Percentiles rank a stretch among this genome's conserved stretches.
phyloP scores from a whole-genome alignment of 2,797 vertebrate species.

The Astyanax mexicanus region DNA sequence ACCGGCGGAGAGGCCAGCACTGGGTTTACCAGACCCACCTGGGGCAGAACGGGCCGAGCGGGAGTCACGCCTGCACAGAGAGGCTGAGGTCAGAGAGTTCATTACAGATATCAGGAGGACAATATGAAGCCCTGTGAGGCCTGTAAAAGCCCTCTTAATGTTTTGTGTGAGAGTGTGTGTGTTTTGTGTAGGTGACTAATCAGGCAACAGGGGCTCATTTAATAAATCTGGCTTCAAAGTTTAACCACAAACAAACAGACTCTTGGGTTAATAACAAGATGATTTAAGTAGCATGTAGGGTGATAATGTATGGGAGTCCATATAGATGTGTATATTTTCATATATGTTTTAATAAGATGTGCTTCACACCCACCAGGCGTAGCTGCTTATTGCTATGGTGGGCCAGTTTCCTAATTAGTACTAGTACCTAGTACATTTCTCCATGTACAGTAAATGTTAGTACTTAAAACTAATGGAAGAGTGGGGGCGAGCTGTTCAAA shows the following conservation, averaged over 20 bases:
- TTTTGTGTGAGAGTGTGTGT: too few relatives aligned
- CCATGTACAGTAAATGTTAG: not conserved
- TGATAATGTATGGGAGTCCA: not conserved
- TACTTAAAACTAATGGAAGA: slow-evolving; percentile 1
- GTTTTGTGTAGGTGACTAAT: not conserved
- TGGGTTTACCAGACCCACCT: slow-evolving; percentile 88
- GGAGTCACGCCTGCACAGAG: slow-evolving; percentile 82
- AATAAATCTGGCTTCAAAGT: not conserved
- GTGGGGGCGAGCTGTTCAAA: not conserved
- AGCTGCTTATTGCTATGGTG: not conserved
- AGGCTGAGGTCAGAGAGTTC: slow-evolving; percentile 31
- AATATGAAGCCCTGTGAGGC: slow-evolving; percentile 28
- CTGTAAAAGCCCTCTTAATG: slow-evolving; percentile 21
- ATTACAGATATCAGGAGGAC: not conserved
- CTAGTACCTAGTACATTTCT: slow-evolving; percentile 32
- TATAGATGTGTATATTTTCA: too few relatives aligned
- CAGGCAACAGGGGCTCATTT: slow-evolving; percentile 19
- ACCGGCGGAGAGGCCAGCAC: slow-evolving; percentile 85
- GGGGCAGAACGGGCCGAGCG: slow-evolving; percentile 82
- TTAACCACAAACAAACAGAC: too few relatives aligned
- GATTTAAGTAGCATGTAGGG: not conserved
- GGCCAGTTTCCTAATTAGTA: not conserved
- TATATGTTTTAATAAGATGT: not conserved
- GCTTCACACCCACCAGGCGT: slow-evolving; percentile 3
- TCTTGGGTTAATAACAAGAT: not conserved